These are phyloP conservation scores for Geotria australis DNA, from an alignment of 2,797 vertebrate species.

Conservation along the genomic window DNA sequence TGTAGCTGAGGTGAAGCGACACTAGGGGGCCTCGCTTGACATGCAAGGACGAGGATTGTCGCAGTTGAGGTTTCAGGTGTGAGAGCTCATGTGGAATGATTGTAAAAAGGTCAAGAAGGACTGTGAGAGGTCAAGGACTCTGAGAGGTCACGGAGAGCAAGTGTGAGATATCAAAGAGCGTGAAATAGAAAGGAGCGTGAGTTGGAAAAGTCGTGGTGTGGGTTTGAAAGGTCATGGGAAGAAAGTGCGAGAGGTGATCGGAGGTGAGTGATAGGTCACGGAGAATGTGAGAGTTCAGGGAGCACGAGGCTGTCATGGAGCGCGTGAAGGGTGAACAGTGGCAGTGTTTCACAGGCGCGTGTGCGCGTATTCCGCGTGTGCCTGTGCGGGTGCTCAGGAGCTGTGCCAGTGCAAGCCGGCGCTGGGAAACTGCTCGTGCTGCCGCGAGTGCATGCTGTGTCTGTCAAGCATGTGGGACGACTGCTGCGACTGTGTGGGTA, in stretches of 20 bases:
- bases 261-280: background rate
- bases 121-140: background rate
- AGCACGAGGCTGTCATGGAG: background rate
- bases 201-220: background rate
- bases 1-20: too few species aligned
- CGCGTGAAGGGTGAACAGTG: background rate
- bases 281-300: background rate
- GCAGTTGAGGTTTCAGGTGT: too few species aligned
- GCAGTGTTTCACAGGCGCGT: background rate
- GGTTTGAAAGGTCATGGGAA: background rate
- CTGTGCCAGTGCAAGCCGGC: conserved; percentile 80
- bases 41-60: too few species aligned
- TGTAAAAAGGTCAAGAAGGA: background rate
- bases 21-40: too few species aligned
- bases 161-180: too few species aligned
- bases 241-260: background rate
- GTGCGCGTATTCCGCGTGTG: background rate
- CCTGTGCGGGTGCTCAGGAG: conserved; percentile 21
- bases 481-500: conserved; percentile 93
- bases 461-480: conserved; percentile 85
- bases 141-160: too few species aligned
- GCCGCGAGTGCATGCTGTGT: conserved; percentile 94
- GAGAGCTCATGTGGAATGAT: too few species aligned
- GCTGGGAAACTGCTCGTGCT: conserved; percentile 84
- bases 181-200: background rate